These are phyloP conservation scores for Euzophera pinguis DNA, from an alignment of 2,888 invertebrate genomes.

Conservation along the genomic window DNA sequence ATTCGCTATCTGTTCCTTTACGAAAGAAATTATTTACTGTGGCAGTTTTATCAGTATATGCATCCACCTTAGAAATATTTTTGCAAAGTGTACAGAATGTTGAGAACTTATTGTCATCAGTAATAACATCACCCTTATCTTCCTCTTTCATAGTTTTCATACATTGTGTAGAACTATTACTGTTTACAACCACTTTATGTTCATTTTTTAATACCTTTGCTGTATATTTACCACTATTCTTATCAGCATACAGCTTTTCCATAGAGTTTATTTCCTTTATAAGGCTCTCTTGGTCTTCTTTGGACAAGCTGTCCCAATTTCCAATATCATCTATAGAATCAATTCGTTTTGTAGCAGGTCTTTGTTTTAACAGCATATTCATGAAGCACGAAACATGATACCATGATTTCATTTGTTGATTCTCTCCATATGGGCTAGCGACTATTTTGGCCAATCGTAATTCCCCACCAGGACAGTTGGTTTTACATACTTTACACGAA, in stretches of 20 bases:
- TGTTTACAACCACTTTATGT: constrained; percentile 25
- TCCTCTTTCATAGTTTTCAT: constrained; percentile 22
- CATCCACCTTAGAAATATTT: constrained; percentile 86
- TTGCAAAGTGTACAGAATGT: constrained; percentile 89
- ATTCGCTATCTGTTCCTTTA: constrained; percentile 78
- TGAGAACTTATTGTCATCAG: constrained; percentile 85
- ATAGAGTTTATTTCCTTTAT: constrained; percentile 82
- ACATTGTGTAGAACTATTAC: constrained; percentile 13
- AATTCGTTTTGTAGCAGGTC: constrained; percentile 90
- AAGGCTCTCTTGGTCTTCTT: constrained; percentile 84
- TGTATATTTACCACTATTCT: constrained; percentile 70
- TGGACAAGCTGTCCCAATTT: constrained; percentile 84
- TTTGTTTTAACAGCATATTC: constrained; percentile 87
- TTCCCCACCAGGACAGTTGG: constrained; percentile 85
- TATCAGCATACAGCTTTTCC: constrained; percentile 74
- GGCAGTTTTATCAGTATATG: constrained; percentile 90
- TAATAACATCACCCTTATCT: constrained; percentile 22
- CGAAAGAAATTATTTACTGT: constrained; percentile 84
- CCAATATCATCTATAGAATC: constrained; percentile 89
- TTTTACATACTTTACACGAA: constrained; percentile 92
- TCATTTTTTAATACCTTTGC: constrained; percentile 63
- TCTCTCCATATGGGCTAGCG: constrained; percentile 87
- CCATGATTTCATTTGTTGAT: constrained; percentile 90
- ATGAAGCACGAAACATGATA: constrained; percentile 90
- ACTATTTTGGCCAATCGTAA: constrained; percentile 88